These are phyloP conservation scores for Papilio glaucus DNA, from an alignment of 1,140 invertebrate species.

Conservation along the genomic window DNA sequence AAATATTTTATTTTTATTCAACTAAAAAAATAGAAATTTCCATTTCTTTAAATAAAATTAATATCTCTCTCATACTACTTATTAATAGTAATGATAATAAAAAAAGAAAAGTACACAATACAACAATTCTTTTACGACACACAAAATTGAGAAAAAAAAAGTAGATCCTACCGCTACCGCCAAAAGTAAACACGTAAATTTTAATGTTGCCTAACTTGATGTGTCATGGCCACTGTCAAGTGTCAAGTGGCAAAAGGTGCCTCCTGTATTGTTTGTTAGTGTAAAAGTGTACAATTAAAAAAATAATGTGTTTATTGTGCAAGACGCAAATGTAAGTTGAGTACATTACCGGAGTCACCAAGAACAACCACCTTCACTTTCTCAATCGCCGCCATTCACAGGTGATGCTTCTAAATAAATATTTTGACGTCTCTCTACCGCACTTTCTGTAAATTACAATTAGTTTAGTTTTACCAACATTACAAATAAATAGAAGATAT, in stretches of 20 bases:
- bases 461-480: conserved; percentile 45
- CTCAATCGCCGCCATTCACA: conserved; percentile 89
- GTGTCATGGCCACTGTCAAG: conserved; percentile 61
- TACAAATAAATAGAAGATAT: conserved; percentile 2
- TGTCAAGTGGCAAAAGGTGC: conserved; percentile 64
- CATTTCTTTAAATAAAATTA: too few relatives aligned
- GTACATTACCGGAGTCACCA: conserved; percentile 93
- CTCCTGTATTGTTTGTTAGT: conserved; percentile 41
- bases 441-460: conserved; percentile 42
- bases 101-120: too few relatives aligned
- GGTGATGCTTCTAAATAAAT: conserved; percentile 56
- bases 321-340: conserved; percentile 44
- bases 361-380: conserved; percentile 96
- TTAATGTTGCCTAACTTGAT: conserved; percentile 61
- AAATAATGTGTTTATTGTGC: conserved; percentile 46
- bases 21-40: too few relatives aligned
- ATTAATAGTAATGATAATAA: too few relatives aligned
- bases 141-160: neutral
- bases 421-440: conserved; percentile 62
- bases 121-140: neutral
- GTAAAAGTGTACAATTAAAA: conserved; percentile 40
- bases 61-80: too few relatives aligned
- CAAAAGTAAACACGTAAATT: conserved; percentile 34
- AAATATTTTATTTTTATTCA: too few relatives aligned
- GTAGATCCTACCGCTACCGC: conserved; percentile 45